Evolutionary conservation across 2,797 vertebrate genomes (phyloP), one percentile per base, ranked within the genome.

Genomic region (Chaetodon trifasciatus): DNA sequence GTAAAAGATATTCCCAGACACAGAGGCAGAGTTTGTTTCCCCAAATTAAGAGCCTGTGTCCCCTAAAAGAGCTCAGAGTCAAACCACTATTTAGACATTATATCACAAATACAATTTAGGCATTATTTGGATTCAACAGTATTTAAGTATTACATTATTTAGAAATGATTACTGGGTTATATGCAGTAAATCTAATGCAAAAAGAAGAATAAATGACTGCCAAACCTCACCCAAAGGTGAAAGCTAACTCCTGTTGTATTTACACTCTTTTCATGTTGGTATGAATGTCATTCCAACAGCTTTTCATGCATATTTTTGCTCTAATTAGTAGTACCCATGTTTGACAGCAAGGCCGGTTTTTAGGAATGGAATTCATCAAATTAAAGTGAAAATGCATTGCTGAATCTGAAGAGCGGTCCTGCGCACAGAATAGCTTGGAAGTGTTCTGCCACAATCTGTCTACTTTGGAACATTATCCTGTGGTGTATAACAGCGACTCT

Each of bases 391-490:
- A n/a, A 49, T 12, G 24, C 4, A 44, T 47, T 13, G 3, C 53
- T 61, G 39, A 23, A 60, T 79, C 52, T 50, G 39, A 42, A 24
- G 32, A 28, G 37, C 1, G 1, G 37, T 64, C 17, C 42, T 65
- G 32, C 42, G 63, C 52, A 39, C 50, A 73, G 40, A 68, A 70
- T 6, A 40, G 42, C 55, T 52, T 63, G 15, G 28, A 70, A 74
- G 17, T 50, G 52, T 35, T 7, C 3, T 28, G 60, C 39, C 64
- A 67, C 49, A 56, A 53, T 62, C 40, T 1, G 2, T 44, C 16
- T 32, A 47, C n/a, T 70, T 68, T 69, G 65, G 35, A 77, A 58
- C 32, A 64, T 42, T 10, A 60, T 79, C 19, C 68, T 21, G 2
- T 56, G 1, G 6, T 28, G 35, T 70, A 58, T 39, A 65, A 60